phyloP scores from a whole-genome alignment of 1,140 invertebrate genomes.

The Zaprionus kolodkinae region DNA sequence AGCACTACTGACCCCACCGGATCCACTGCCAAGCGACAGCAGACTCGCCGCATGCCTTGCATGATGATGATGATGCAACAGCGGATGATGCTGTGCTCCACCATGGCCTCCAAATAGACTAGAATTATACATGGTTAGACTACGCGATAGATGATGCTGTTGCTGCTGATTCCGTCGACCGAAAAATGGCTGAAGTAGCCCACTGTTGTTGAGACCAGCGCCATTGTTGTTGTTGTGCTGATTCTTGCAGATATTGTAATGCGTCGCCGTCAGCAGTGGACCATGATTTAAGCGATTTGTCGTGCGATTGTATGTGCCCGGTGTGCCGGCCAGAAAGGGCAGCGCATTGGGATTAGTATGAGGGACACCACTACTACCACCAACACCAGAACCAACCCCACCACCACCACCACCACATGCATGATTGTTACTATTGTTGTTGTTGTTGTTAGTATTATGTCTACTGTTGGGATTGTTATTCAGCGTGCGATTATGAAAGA shows the following conservation, averaged over 20 bases:
- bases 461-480: conserved; percentile 79
- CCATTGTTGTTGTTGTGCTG: conserved; percentile 56
- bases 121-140: conserved; percentile 66
- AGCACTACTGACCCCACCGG: conserved; percentile 31
- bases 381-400: not conserved
- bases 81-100: conserved; percentile 42
- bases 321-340: conserved; percentile 68
- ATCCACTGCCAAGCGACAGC: conserved; percentile 44
- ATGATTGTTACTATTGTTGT: conserved; percentile 48
- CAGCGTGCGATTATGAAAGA: conserved; percentile 73
- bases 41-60: conserved; percentile 33
- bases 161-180: conserved; percentile 51
- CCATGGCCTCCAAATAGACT: conserved; percentile 61
- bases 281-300: conserved; percentile 77
- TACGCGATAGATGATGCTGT: conserved; percentile 56
- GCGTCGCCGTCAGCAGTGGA: conserved; percentile 68
- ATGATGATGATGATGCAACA: conserved; percentile 50
- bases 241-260: conserved; percentile 77
- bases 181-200: conserved; percentile 28
- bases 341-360: conserved; percentile 63
- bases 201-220: conserved; percentile 33
- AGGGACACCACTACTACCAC: conserved; percentile 20
- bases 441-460: conserved; percentile 69
- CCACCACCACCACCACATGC: conserved; percentile 59
- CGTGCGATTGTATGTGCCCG: conserved; percentile 73